A percentile compares a stretch with the other conserved stretches of the same genome.
These are phyloP conservation scores for Nasua narica DNA, from an alignment of 2,797 vertebrate species.

Conservation along the genomic window DNA sequence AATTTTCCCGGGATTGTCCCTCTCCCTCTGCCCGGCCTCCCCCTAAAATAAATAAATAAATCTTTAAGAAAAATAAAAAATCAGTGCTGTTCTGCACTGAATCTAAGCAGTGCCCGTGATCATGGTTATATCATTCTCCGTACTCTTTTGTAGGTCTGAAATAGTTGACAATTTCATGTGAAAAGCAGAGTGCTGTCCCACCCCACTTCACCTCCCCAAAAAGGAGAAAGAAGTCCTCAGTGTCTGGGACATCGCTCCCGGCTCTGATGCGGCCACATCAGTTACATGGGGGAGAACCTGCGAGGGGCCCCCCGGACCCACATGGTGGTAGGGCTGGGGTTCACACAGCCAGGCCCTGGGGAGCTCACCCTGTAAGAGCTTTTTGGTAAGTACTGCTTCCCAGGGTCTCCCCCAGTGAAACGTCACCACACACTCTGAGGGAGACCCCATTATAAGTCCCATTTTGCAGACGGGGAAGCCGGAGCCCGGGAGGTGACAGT, in stretches of 20 bases:
- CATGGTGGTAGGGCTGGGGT: not conserved
- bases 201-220: not conserved
- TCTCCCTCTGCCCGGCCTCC: too few species aligned
- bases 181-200: not conserved
- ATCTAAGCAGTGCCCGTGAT: not conserved
- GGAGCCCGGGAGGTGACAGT: not conserved
- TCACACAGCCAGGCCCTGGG: rapidly evolving
- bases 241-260: not conserved
- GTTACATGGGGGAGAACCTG: not conserved
- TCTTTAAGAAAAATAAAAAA: not conserved
- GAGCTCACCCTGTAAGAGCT: not conserved
- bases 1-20: too few species aligned
- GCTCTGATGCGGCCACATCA: not conserved
- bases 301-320: not conserved
- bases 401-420: not conserved
- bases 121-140: not conserved
- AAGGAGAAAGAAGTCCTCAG: not conserved
- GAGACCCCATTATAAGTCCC: not conserved
- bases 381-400: not conserved
- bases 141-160: not conserved
- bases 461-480: not conserved
- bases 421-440: not conserved
- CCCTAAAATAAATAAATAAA: too few species aligned
- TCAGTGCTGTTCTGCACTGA: not conserved
- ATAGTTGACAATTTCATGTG: not conserved